Evolutionary conservation across 2,888 invertebrate genomes (phyloP).

Genomic region (Cerceris ruficornis): DNA sequence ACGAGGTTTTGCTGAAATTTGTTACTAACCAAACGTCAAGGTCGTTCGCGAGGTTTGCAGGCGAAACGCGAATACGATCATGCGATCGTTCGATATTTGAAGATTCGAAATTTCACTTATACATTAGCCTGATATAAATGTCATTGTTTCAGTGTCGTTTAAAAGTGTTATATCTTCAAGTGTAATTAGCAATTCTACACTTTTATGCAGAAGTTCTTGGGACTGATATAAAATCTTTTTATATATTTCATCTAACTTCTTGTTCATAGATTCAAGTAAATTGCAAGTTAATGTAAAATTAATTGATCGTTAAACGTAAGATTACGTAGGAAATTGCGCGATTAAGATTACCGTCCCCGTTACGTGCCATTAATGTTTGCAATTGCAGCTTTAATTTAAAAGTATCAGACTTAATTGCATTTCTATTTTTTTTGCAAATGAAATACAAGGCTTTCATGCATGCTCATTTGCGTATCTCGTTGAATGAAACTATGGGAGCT

Average conservation of each 20-base stretch:
- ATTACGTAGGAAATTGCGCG: background rate
- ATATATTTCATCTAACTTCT: no score
- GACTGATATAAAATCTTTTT: no score
- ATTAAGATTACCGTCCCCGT: background rate
- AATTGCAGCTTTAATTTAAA: background rate
- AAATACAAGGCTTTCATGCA: background rate
- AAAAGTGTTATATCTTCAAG: no score
- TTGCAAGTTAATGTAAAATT: background rate
- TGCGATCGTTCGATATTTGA: background rate
- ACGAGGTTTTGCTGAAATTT: conserved; percentile 31
- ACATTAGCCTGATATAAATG: no score
- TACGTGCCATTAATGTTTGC: no score
- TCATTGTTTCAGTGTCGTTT: no score
- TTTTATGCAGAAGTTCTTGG: no score
- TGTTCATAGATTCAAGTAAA: no score
- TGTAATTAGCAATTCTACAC: no score
- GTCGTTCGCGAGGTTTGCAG: background rate
- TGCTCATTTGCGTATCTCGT: background rate
- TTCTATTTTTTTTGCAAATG: background rate
- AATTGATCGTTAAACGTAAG: background rate
- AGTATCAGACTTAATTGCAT: background rate
- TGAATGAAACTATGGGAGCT: background rate
- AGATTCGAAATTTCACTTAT: no score
- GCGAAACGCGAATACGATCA: background rate
- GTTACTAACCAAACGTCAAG: conserved; percentile 29